Percentiles rank a stretch among this genome's conserved stretches.
phyloP scores from a whole-genome alignment of 2,888 invertebrate species.

The Tridacna crocea region DNA sequence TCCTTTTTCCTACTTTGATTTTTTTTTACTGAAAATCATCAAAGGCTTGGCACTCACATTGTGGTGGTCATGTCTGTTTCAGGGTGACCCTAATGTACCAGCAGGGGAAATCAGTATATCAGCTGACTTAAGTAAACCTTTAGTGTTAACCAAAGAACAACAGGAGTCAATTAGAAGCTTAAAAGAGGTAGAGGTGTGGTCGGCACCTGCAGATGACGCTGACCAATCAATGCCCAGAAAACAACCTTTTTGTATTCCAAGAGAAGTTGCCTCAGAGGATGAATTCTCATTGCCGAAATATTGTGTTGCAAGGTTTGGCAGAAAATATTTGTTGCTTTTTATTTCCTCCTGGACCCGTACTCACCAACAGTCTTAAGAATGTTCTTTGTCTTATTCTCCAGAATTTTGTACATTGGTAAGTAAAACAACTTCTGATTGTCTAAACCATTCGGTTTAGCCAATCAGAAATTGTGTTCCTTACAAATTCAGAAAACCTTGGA shows the following conservation, averaged over 20 bases:
- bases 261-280: slow-evolving; percentile 23
- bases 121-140: slow-evolving; percentile 75
- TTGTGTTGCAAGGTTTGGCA: slow-evolving; percentile 29
- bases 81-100: slow-evolving; percentile 83
- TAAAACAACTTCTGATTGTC: too few relatives aligned
- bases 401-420: too few relatives aligned
- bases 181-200: slow-evolving; percentile 61
- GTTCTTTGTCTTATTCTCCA: too few relatives aligned
- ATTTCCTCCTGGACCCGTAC: too few relatives aligned
- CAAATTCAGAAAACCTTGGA: too few relatives aligned
- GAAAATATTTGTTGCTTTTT: not conserved
- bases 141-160: slow-evolving; percentile 73
- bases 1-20: too few relatives aligned
- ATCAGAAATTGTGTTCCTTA: too few relatives aligned
- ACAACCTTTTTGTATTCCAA: slow-evolving; percentile 78
- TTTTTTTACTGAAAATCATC: too few relatives aligned
- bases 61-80: not conserved
- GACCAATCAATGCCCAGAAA: slow-evolving; percentile 22
- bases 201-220: slow-evolving; percentile 36
- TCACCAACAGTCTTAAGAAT: too few relatives aligned
- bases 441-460: too few relatives aligned
- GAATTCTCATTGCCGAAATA: slow-evolving; percentile 25
- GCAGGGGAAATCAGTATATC: slow-evolving; percentile 78
- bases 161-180: slow-evolving; percentile 70
- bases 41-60: too few relatives aligned